Base-by-base conservation (phyloP, 2,888 invertebrate genomes). In the Torymus aiolomorphi region DNA sequence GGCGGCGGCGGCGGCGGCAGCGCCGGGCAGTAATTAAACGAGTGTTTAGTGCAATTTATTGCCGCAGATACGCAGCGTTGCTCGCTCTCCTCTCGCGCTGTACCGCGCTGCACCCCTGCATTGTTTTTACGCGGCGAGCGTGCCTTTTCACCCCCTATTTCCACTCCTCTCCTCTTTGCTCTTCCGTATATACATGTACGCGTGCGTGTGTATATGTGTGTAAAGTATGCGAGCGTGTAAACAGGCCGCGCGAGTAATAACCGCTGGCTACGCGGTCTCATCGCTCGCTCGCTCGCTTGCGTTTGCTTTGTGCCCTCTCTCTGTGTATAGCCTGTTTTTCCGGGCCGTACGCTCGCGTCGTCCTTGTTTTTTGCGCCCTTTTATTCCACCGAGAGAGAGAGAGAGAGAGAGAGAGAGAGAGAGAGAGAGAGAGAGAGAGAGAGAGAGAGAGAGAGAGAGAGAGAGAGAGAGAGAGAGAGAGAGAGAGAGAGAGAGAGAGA, bases 41-140 rank as follows among this genome's bases (percentile, higher is more conserved):
- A 83, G 83, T 84, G 82, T 83, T 84, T 83, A 80, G 82, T 82
- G 75, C 81, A 83, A 84, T 84, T 84, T 83, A 82, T 83, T 82
- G 80, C 78, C 65, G 70, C 76, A 78, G 81, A 82, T 82, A 82
- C 79, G 80, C 83, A 66, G 42, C 10, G n/a, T 18, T 14, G 71
- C 13, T 72, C 66, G 65, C 61, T 20, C 24, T 24, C 24, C 31
- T 62, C 62, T 31, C 62, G 56, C 13, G n/a, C 65, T 54, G 13
- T 66, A n/a, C n/a, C 66, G 49, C 10, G 14, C 24, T 51, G 24
- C 31, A 24, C 12, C 61, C 18, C 18, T 4, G 65, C 67, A 73
- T 81, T 79, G 78, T 72, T 81, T 81, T 81, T 81, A 69, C 73
- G 56, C 74, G 54, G 12, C 67, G 18, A 61, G 24, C 73, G 51